Evolutionary conservation across 2,888 invertebrate genomes (phyloP).

Genomic region (Spilosoma lubricipeda): DNA sequence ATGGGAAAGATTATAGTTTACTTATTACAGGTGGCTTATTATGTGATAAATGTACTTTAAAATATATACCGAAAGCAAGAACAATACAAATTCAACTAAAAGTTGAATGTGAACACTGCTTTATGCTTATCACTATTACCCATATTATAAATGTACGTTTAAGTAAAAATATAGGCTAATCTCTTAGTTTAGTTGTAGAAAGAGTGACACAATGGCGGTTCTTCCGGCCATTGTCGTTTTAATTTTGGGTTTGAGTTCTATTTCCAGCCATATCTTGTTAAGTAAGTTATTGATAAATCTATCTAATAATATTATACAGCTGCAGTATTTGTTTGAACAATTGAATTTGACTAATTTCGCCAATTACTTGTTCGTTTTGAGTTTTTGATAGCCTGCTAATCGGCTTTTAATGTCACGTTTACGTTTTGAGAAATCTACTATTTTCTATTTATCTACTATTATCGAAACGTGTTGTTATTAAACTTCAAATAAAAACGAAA

Average conservation of each 20-base stretch:
- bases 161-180: background rate
- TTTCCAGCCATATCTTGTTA: conserved; percentile 11
- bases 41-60: background rate
- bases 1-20: too few relatives aligned
- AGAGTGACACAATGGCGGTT: conserved; percentile 16
- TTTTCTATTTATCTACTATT: too few relatives aligned
- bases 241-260: conserved; percentile 10
- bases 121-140: background rate
- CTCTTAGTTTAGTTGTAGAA: background rate
- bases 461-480: too few relatives aligned
- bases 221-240: conserved; percentile 14
- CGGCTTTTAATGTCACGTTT: too few relatives aligned
- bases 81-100: background rate
- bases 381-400: too few relatives aligned
- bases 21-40: too few relatives aligned
- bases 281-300: conserved; percentile 14
- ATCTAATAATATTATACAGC: background rate
- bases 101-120: background rate
- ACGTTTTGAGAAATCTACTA: too few relatives aligned
- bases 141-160: background rate
- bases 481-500: too few relatives aligned
- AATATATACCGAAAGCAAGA: background rate
- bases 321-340: too few relatives aligned
- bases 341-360: too few relatives aligned
- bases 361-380: too few relatives aligned